Base-by-base conservation (phyloP, 2,113 vertebrate genomes). In the Strix uralensis region DNA sequence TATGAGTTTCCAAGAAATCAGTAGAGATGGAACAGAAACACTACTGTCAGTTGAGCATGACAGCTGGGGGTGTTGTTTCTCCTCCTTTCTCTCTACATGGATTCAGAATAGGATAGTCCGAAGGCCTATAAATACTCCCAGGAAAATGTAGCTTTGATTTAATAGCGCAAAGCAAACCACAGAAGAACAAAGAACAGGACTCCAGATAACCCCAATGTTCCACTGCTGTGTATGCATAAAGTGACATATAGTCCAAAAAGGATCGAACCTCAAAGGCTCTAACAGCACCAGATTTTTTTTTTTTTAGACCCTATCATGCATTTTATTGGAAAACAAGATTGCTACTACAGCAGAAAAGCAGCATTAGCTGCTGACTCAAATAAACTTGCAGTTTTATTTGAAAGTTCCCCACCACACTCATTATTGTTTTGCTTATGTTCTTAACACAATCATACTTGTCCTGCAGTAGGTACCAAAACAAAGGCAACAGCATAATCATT, bases 211-310 rank as follows among this genome's bases (percentile, higher is more conserved):
- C 11, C 47, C n/a, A 1, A 19, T 1, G 0, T 27, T 54, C 29
- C 4, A 2, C 15, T 38, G 5, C 12, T 25, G 6, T 0, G 1
- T 2, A 15, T 3, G 6, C 19, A 57, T 7, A 2, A 54, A 70
- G 46, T 0, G 34, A 42, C 25, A 8, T 2, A 3, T 1, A 18
- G 47, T 1, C 19, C n/a, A 69, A 42, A 44, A 29, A 52, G 10
- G 14, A 27, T 13, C 42, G n/a, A 13, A 15, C 10, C 46, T 79
- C 57, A 14, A 78, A 70, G 55, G 52, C 15, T 74, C n/a, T 23
- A 5, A 20, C 14, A 78, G 23, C 55, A 78, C 29, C 62, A 61
- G 29, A 19, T 13, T 47, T 38, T 46, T 34, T n/a, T 46, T 34
- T 38, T 51, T 38, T 5, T 25, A 44, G 30, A 58, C 15, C 17